These are phyloP conservation scores for Drosophila borealis DNA, from an alignment of 2,888 invertebrate genomes.

Conservation along the genomic window DNA sequence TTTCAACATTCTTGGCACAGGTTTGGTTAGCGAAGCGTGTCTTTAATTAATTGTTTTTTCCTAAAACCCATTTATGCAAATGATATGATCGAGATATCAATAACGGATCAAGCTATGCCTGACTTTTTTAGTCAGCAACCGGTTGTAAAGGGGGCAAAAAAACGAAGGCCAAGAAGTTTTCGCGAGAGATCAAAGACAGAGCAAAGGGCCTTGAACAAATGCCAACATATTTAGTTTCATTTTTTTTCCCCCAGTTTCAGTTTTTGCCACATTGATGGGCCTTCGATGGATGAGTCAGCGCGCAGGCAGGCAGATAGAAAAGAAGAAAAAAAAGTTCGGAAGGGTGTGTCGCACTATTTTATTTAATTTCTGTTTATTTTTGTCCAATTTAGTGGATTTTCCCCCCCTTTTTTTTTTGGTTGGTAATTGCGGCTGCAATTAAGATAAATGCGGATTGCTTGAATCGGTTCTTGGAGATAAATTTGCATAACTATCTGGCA, in stretches of 20 bases:
- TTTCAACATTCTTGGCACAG: background rate
- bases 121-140: conserved; percentile 27
- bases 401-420: conserved; percentile 10
- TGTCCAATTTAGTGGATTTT: conserved; percentile 7
- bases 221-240: conserved; percentile 34
- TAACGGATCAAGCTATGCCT: conserved; percentile 23
- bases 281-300: conserved; percentile 43
- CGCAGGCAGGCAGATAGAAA: conserved; percentile 6
- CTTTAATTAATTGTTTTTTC: background rate
- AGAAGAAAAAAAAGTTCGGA: background rate
- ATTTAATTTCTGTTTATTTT: conserved; percentile 16
- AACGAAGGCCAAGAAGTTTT: conserved; percentile 5
- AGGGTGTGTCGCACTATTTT: conserved; percentile 28
- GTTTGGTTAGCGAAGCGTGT: conserved; percentile 14
- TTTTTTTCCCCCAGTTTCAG: background rate
- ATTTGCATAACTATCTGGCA: conserved; percentile 42
- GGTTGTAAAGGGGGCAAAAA: conserved; percentile 44
- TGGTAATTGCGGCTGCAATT: conserved; percentile 45
- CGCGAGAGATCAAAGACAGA: conserved; percentile 41
- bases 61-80: conserved; percentile 6
- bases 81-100: conserved; percentile 24
- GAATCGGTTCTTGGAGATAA: conserved; percentile 9
- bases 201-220: conserved; percentile 56
- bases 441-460: conserved; percentile 40
- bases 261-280: conserved; percentile 23